These are phyloP conservation scores for Phyllotis vaccarum DNA, from an alignment of 2,797 vertebrate species.

Conservation along the genomic window DNA sequence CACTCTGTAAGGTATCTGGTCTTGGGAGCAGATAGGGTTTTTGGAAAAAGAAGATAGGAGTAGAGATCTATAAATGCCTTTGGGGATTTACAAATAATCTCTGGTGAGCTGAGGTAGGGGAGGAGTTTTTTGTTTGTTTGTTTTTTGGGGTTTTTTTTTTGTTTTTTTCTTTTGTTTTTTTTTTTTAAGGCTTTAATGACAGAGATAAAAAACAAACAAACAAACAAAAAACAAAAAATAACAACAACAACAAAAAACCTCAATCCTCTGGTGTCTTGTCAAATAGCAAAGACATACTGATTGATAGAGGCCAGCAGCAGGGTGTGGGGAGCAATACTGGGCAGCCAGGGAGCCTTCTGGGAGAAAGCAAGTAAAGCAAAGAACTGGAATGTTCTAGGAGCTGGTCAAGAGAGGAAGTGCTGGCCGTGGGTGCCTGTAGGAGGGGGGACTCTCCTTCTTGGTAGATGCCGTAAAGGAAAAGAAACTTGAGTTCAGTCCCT, in stretches of 20 bases:
- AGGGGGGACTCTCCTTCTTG: neutral
- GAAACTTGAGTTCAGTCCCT: neutral
- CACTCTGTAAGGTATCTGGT: neutral
- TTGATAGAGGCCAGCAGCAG: accelerated
- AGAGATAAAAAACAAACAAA: too few species aligned
- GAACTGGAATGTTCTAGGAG: neutral
- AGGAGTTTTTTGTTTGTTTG: too few species aligned
- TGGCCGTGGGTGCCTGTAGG: too few species aligned
- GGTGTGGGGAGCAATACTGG: neutral
- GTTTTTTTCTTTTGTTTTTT: too few species aligned
- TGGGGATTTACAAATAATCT: neutral
- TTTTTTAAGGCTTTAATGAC: too few species aligned
- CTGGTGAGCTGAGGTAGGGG: neutral
- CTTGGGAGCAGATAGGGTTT: neutral
- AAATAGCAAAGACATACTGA: neutral
- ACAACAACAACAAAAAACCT: neutral
- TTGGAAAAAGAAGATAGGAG: neutral
- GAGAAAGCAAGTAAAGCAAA: neutral
- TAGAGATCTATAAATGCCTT: neutral
- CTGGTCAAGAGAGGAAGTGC: too few species aligned
- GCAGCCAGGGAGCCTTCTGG: accelerated
- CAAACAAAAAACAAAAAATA: too few species aligned
- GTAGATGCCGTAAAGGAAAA: neutral
- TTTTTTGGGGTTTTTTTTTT: too few species aligned
- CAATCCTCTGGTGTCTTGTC: neutral